Evolutionary conservation across 2,113 vertebrate genomes (phyloP), one percentile per base, ranked within the genome.

Genomic region (Labeo rohita): DNA sequence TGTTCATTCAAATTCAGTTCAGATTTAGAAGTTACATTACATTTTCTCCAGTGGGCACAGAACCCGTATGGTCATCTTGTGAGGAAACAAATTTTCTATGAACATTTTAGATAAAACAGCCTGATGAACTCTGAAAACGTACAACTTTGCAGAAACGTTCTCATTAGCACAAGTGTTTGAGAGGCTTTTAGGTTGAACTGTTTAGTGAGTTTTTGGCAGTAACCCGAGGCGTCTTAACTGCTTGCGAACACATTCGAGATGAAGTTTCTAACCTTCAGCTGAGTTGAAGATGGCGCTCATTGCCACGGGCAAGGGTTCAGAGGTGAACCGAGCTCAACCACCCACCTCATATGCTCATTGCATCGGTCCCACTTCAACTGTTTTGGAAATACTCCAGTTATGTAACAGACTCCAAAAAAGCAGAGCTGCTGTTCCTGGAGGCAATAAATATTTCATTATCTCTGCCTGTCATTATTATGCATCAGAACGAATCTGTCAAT

Each of bases 121-220:
- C 74, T 18, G 23, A 54, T 50, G 74, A 77, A 36, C 49, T 77
- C 74, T 77, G 23, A 52, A 76, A 76, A 74, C 21, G 12, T 47
- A 47, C 21, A 47, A 50, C 23, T 73, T 72, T 72, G 66, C 18
- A 50, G n/a, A 84, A 87, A 84, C 36, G 56, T 82, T 86, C 54
- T 83, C 34, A 61, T 88, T 74, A 88, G 76, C 61, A 63, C 86
- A 84, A 72, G 81, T 87, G n/a, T 88, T 89, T 39, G 87, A 90
- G 66, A 88, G 86, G 90, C 85, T 85, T 86, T 90, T 91, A 84
- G 68, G 84, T 83, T 87, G 74, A 56, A 76, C 23, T 90, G 90
- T 92, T 91, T 88, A 86, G 86, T 50, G 72, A 87, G 77, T 74
- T 84, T 88, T 80, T 78, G 84, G 80, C 79, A 78, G 65, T 66